Conservation (phyloP, 1,140 invertebrate species). For the Pseudomyrmex cubaensis region DNA sequence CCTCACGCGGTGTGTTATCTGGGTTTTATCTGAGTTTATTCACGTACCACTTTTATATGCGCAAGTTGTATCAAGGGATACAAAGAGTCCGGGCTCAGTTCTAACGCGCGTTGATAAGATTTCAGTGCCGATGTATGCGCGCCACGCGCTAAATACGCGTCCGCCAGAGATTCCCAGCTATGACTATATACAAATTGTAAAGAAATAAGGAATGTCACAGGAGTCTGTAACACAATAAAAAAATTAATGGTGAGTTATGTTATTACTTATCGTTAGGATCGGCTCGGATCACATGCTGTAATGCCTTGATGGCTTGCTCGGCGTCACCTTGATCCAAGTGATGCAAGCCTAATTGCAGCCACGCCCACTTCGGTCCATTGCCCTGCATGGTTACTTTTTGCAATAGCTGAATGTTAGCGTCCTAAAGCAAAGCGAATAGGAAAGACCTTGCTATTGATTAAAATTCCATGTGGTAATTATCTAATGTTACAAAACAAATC, state of each 20-base stretch:
- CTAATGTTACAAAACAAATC: not conserved
- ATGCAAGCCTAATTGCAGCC: slow-evolving; percentile 92
- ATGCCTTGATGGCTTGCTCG: slow-evolving; percentile 90
- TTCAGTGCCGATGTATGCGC: slow-evolving; percentile 94
- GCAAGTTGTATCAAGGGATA: slow-evolving; percentile 94
- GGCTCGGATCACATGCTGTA: slow-evolving; percentile 91
- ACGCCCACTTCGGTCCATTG: slow-evolving; percentile 90
- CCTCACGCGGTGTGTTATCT: not conserved
- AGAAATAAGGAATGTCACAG: not conserved
- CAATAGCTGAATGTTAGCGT: slow-evolving; percentile 90
- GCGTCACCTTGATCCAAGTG: slow-evolving; percentile 90
- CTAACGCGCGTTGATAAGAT: slow-evolving; percentile 92
- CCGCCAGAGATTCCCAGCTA: slow-evolving; percentile 94
- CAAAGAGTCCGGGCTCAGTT: slow-evolving; percentile 88
- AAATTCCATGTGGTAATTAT: not conserved
- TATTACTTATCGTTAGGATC: slow-evolving; percentile 89
- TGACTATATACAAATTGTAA: slow-evolving; percentile 84
- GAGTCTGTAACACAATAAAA: not conserved
- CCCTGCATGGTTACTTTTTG: slow-evolving; percentile 85
- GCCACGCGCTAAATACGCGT: slow-evolving; percentile 93
- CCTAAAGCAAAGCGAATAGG: slow-evolving; percentile 78
- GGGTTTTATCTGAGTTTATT: not conserved
- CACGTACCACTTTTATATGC: slow-evolving; percentile 89
- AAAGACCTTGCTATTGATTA: not conserved
- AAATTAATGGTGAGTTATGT: slow-evolving; percentile 12